Evolutionary conservation across 1,140 invertebrate genomes (phyloP), one percentile per base, ranked within the genome.

Genomic region (Phortica variegata): DNA sequence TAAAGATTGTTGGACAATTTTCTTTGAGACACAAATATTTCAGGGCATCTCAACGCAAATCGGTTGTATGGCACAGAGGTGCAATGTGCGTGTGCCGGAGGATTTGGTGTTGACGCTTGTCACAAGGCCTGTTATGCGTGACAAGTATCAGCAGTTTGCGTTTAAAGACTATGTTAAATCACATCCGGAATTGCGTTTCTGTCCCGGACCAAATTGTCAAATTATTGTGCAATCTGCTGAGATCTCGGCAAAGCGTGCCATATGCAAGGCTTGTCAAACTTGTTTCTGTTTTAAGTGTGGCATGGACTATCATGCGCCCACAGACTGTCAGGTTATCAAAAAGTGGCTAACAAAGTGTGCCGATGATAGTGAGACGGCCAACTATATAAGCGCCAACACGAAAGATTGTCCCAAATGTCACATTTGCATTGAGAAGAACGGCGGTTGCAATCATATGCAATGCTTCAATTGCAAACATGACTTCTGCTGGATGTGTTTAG

Each of bases 381-480:
- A 98, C 79, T 99, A 99, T 73, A 98, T 98, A 60, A 93, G 91
- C 81, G 95, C 94, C 61, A 90, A 98, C 79, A 98, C 95, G 70
- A 98, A 98, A 83, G 84, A 86, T 85, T 99, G 97, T 80, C 97
- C 97, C 43, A 95, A 95, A 79, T 98, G 96, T 83, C 93, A 97
- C 81, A 96, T 98, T 56, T 98, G 95, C 80, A 99, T 99, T 78
- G 96, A 99, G 79, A 99, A 99, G 79, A 98, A 98, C 83, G 97
- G 96, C 39, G 97, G 74, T 43, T 76, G 74, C 53, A 98, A 98
- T 82, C 97, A 99, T 74, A 98, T 99, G 95, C 93, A 97, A 78
- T 99, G 97, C 81, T 95, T 92, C 58, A 93, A 93, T 70, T 99
- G 97, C 76, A 95, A 96, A 77, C 89, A 96, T 79, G 95, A 99